Evolutionary conservation across 2,113 vertebrate genomes (phyloP).

Genomic region (Aleadryas rufinucha): DNA sequence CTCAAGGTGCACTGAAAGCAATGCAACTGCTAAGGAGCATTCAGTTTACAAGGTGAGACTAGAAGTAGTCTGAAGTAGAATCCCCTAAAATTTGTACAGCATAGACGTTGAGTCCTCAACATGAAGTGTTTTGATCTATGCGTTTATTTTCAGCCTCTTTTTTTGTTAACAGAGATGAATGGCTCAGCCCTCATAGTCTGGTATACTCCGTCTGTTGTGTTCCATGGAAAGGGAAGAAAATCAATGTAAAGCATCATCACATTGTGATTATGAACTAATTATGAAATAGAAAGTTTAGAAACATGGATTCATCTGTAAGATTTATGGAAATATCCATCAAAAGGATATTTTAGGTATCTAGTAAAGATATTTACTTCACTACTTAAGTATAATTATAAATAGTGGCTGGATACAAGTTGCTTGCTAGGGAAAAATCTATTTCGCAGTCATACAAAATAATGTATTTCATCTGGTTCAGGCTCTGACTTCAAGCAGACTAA

Average conservation of each 20-base stretch:
- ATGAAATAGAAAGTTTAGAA: neutral
- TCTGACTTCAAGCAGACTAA: neutral
- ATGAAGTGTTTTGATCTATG: neutral
- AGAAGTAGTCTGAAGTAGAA: neutral
- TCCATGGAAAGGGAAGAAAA: neutral
- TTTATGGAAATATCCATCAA: neutral
- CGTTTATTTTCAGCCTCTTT: neutral
- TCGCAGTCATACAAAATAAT: neutral
- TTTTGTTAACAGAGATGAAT: neutral
- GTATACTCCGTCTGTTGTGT: neutral
- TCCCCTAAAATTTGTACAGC: neutral
- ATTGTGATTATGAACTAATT: neutral
- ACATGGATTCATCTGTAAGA: neutral
- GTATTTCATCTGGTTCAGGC: neutral
- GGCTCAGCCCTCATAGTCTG: neutral
- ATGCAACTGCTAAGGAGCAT: neutral
- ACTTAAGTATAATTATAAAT: neutral
- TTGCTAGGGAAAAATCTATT: neutral
- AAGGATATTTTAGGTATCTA: neutral
- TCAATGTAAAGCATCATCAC: neutral
- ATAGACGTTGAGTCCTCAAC: neutral
- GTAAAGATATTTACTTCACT: neutral
- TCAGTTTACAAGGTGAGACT: neutral
- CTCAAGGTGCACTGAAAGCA: neutral
- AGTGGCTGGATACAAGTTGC: neutral